Evolutionary conservation across 1,140 invertebrate species (phyloP).

Genomic region (Drosophila takahashii): DNA sequence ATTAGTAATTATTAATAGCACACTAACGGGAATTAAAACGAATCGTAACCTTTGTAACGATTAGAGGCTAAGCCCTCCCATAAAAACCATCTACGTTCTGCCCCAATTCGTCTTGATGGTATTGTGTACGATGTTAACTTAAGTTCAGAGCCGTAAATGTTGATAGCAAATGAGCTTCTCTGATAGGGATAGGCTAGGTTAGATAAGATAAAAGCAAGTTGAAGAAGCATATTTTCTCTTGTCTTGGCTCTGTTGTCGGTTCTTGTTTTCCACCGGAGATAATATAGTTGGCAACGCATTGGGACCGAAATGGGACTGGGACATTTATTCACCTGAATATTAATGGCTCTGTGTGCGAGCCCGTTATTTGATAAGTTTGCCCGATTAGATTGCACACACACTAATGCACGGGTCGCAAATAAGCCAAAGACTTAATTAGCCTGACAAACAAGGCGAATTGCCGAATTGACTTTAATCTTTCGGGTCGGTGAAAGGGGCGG

Average conservation of each 20-base stretch:
- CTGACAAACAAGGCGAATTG: constrained; percentile 72
- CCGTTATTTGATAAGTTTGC: constrained; percentile 66
- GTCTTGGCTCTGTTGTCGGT: background rate
- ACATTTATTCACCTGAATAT: constrained; percentile 45
- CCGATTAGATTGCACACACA: constrained; percentile 72
- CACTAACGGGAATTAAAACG: background rate
- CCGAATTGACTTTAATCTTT: constrained; percentile 66
- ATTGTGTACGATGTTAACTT: constrained; percentile 7
- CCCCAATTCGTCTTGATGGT: constrained; percentile 24
- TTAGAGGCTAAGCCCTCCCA: constrained; percentile 7
- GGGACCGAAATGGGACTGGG: constrained; percentile 6
- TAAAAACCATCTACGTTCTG: constrained; percentile 34
- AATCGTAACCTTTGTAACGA: constrained; percentile 21
- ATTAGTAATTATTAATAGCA: constrained; percentile 23
- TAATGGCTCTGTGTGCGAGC: constrained; percentile 22
- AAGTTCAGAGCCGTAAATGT: constrained; percentile 16
- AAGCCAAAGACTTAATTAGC: constrained; percentile 73
- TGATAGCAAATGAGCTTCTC: constrained; percentile 26
- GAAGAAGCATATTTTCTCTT: constrained; percentile 31
- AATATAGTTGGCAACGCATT: constrained; percentile 64
- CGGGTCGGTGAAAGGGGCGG: background rate
- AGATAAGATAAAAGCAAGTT: constrained; percentile 37
- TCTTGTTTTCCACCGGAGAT: constrained; percentile 32
- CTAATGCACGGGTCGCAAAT: constrained; percentile 29
- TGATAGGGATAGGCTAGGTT: constrained; percentile 17